Base-by-base conservation (phyloP, 2,113 vertebrate species). In the Lanius collurio region DNA sequence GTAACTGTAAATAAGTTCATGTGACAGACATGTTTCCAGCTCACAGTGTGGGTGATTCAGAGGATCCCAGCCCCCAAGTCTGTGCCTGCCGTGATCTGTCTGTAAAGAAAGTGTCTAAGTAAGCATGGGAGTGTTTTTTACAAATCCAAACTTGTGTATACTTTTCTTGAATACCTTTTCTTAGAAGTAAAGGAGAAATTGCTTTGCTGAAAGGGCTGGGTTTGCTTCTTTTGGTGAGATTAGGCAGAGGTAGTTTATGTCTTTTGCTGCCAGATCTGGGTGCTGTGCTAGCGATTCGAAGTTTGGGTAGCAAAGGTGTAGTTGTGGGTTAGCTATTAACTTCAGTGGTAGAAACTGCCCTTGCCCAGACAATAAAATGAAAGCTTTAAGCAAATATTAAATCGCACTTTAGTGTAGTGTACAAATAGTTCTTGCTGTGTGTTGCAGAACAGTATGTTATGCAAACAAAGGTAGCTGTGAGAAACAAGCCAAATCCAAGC, bases 351-450 rank as follows among this genome's bases (percentile, higher is more conserved):
- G 95, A 92, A 96, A 92, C 94, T 84, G 89, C 86, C 93, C 91
- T 95, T 89, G 90, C 95, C 83, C 80, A 78, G 89, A 94, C 94
- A 96, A 95, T 96, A 91, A 96, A 97, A 93, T 5, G 53, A 90
- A 95, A 94, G 73, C 93, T 97, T 97, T 97, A 86, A 95, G 83
- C 95, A 96, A 96, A 97, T 92, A 97, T 87, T 92, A 94, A 89
- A 84, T 90, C n/a, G 0, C 93, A 65, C 85, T 96, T 94, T 46
- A 84, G 75, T 76, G 59, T 78, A 70, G 65, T 69, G 92, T 94
- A 82, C 94, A 97, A 96, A 97, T 94, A 96, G 73, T 80, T 94
- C 83, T 96, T 95, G 90, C 95, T 91, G 94, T 31, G 87, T 89
- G 88, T 94, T 94, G 93, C 92, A 93, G 94, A 96, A 95, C 92